These are phyloP conservation scores for Latrodectus hesperus DNA, from an alignment of 2,888 invertebrate species.

Conservation along the genomic window DNA sequence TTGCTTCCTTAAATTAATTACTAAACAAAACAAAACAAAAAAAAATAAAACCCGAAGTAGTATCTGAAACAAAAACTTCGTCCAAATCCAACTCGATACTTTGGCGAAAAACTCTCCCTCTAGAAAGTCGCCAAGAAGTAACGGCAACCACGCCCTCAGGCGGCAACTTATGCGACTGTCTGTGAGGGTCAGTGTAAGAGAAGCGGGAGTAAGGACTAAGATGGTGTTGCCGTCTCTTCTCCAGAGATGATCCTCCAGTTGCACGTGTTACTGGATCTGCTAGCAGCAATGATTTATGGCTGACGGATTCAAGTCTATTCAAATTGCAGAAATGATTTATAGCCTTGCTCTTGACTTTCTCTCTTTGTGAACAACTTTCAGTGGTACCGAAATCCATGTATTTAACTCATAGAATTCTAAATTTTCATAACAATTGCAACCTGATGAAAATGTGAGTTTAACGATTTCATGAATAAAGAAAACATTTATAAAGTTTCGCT, in stretches of 20 bases:
- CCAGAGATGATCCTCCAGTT: background rate
- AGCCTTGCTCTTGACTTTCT: too few species aligned
- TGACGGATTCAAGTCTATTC: too few species aligned
- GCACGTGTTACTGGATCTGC: slow-evolving; percentile 31
- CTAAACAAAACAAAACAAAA: background rate
- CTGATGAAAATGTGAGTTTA: too few species aligned
- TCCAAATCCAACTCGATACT: background rate
- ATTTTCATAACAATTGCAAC: too few species aligned
- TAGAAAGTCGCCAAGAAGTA: background rate
- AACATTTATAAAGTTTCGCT: too few species aligned
- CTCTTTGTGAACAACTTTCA: too few species aligned
- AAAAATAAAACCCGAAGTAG: background rate
- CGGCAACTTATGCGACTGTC: background rate
- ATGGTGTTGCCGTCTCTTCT: slow-evolving; percentile 9
- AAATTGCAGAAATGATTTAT: too few species aligned
- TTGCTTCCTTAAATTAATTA: too few species aligned
- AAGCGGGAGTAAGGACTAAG: slow-evolving; percentile 17
- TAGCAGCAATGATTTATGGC: background rate
- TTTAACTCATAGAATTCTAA: too few species aligned
- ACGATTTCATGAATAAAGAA: too few species aligned
- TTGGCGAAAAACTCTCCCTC: background rate
- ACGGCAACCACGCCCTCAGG: slow-evolving; percentile 21
- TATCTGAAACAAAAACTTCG: background rate
- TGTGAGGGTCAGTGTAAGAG: slow-evolving; percentile 22
- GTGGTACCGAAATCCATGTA: too few species aligned